Evolutionary conservation across 2,888 invertebrate genomes (phyloP).

Genomic region (Cephus sareptanus): DNA sequence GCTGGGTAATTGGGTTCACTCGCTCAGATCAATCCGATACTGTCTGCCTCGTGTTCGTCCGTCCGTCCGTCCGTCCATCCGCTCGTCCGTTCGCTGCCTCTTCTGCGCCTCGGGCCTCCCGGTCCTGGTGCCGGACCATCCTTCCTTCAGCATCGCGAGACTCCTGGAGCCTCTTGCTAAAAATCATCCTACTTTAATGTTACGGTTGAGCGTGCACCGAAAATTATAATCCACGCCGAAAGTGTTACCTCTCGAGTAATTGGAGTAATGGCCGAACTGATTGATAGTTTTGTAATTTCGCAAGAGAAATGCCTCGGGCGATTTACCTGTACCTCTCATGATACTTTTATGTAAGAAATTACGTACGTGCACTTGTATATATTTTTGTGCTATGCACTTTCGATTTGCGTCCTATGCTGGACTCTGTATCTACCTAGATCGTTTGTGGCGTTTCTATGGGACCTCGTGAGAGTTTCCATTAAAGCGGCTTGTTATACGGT

Average conservation of each 20-base stretch:
- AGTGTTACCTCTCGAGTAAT: background rate
- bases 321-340: background rate
- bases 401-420: background rate
- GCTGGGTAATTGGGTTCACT: conserved; percentile 66
- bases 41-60: conserved; percentile 63
- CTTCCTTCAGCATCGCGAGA: background rate
- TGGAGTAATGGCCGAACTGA: background rate
- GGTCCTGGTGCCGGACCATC: background rate
- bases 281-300: background rate
- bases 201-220: background rate
- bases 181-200: background rate
- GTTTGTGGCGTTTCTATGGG: background rate
- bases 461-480: conserved; percentile 33
- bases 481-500: conserved; percentile 57
- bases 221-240: background rate
- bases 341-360: background rate
- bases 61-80: conserved; percentile 46
- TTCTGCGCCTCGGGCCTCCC: conserved; percentile 4
- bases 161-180: background rate
- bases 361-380: background rate
- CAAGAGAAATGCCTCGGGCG: background rate
- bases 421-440: background rate
- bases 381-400: background rate
- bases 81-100: conserved; percentile 8
- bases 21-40: conserved; percentile 65